Percentiles rank a stretch among this genome's conserved stretches.
phyloP scores from a whole-genome alignment of 1,140 invertebrate species.

The Drosophila cardini region DNA sequence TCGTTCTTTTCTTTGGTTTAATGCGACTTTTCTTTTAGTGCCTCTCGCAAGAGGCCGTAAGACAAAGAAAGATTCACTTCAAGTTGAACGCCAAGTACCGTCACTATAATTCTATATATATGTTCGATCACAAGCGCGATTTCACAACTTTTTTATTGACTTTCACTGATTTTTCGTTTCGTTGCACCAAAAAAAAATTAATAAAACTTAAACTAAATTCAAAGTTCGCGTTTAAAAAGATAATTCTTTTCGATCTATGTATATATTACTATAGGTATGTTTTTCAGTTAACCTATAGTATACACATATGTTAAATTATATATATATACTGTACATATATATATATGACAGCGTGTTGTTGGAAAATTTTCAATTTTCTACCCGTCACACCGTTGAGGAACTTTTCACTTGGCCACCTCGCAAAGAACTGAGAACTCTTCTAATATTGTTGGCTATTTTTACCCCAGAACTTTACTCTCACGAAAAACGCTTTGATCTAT shows the following conservation, averaged over 20 bases:
- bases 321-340: conserved; percentile 42
- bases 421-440: conserved; percentile 70
- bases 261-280: conserved; percentile 17
- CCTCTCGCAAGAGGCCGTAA: conserved; percentile 10
- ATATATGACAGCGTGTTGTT: conserved; percentile 51
- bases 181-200: background rate
- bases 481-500: conserved; percentile 41
- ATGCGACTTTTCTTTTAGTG: conserved; percentile 63
- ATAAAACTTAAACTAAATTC: conserved; percentile 10
- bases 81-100: conserved; percentile 29
- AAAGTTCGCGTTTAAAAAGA: conserved; percentile 4
- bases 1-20: conserved; percentile 54
- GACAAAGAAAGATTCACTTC: conserved; percentile 50
- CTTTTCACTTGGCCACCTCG: conserved; percentile 75
- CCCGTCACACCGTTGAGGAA: conserved; percentile 51
- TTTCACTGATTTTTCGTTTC: conserved; percentile 55
- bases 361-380: conserved; percentile 71
- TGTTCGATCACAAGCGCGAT: conserved; percentile 64
- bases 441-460: conserved; percentile 76
- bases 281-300: conserved; percentile 63
- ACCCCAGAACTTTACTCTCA: conserved; percentile 34
- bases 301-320: conserved; percentile 52
- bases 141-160: conserved; percentile 76
- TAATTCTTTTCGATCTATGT: conserved; percentile 7
- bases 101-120: conserved; percentile 24